Percentiles rank a stretch among this genome's conserved stretches.
These are phyloP conservation scores for Patella caerulea DNA, from an alignment of 2,888 invertebrate species.

Conservation along the genomic window DNA sequence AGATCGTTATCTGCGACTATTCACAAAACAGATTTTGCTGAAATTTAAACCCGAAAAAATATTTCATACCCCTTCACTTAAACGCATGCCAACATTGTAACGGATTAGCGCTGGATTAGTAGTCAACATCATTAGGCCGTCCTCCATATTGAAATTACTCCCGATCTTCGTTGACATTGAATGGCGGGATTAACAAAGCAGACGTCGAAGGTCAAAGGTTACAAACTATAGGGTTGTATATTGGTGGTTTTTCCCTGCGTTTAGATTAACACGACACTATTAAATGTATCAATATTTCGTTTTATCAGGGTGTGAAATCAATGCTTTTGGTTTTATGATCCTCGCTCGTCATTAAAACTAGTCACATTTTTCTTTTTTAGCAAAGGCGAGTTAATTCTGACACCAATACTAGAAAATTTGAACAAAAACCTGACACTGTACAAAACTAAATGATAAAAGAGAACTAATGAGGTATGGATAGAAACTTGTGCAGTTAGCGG, in stretches of 20 bases:
- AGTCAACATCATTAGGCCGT: background rate
- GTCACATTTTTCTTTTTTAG: background rate
- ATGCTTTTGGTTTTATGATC: background rate
- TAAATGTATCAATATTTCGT: slow-evolving; percentile 10
- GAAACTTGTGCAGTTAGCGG: background rate
- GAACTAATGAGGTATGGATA: background rate
- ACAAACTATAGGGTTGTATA: background rate
- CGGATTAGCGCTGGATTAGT: slow-evolving; percentile 7
- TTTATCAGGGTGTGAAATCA: slow-evolving; percentile 8
- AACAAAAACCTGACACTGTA: background rate
- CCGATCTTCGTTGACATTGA: background rate
- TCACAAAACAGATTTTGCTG: slow-evolving; percentile 1
- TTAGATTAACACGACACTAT: slow-evolving; percentile 3
- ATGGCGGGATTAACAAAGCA: background rate
- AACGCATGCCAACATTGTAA: slow-evolving; percentile 12
- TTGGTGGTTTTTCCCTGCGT: background rate
- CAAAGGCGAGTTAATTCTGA: background rate
- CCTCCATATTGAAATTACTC: slow-evolving; percentile 1
- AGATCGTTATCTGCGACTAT: background rate
- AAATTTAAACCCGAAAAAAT: slow-evolving; percentile 7
- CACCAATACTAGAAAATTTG: background rate
- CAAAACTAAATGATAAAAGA: slow-evolving; percentile 2
- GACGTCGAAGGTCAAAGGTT: background rate
- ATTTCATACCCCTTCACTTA: slow-evolving; percentile 7
- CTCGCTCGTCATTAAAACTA: background rate